Base-by-base conservation (phyloP, 2,113 vertebrate species). In the Trachemys scripta region DNA sequence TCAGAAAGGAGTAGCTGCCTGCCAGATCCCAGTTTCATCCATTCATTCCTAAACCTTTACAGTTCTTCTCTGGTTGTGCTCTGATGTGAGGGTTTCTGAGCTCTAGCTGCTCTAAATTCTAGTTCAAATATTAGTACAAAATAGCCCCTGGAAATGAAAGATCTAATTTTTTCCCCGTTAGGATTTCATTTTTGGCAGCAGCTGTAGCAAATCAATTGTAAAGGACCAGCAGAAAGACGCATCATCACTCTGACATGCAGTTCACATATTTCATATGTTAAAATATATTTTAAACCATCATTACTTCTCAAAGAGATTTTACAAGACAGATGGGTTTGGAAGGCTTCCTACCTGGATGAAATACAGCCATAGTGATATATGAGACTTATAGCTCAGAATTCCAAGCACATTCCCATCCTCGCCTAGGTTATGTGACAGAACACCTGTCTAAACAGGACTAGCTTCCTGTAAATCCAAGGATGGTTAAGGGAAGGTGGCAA, bases 61-160 rank as follows among this genome's bases (percentile, higher is more conserved):
- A 8, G 11, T 78, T 47, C 27, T 59, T 47, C 31, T 69, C 51
- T 69, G 72, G 35, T 80, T 87, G 22, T 42, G 19, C 91, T 87
- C 92, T 88, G 81, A 93, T 83, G 42, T 22, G 49, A 96, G 38
- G 50, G 81, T 88, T 84, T 84, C 88, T 88, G 81, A 94, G 53
- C 75, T 87, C n/a, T 56, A 92, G 85, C 13, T 92, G 69, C 82
- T 93, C 69, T 94, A 95, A 92, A 94, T 95, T 95, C 72, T 62
- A 83, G 49, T 86, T 96, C 85, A 91, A 93, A 88, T 91, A 88
- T 89, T 86, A 93, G 91, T 80, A 62, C 53, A 93, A 96, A 35
- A n/a, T 50, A 95, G 50, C 76, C 80, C 47, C 69, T 6, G 25
- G 62, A 47, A 10, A 92, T n/a, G 82, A 93, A 88, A 95, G 19